Evolutionary conservation across 2,113 vertebrate genomes (phyloP).

Genomic region (Phocoena phocoena): DNA sequence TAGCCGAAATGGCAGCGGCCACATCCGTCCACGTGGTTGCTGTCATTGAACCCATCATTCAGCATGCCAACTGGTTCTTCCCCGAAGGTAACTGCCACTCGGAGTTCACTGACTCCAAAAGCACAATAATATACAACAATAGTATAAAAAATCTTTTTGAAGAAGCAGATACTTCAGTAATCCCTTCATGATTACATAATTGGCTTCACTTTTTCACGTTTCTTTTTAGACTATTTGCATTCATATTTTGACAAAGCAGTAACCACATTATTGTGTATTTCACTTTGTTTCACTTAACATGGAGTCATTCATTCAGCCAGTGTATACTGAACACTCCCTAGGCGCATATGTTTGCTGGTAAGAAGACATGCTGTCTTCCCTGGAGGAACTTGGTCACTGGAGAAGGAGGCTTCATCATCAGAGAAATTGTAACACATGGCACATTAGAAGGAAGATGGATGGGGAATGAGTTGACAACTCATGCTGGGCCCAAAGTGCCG

Average conservation of each 20-base stretch:
- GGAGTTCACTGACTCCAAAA: fast-evolving
- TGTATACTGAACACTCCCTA: fast-evolving
- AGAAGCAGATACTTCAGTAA: background rate
- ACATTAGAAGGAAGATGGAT: background rate
- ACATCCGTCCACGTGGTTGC: slow-evolving; percentile 97
- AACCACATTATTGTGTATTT: background rate
- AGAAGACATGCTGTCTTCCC: background rate
- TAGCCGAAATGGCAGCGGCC: slow-evolving; percentile 97
- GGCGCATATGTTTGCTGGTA: background rate
- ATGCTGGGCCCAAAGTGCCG: background rate
- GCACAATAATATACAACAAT: fast-evolving
- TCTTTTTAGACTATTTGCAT: background rate
- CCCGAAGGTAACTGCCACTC: slow-evolving; percentile 89
- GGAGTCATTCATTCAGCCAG: background rate
- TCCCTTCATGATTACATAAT: background rate
- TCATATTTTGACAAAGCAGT: background rate
- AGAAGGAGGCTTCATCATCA: background rate
- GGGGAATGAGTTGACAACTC: background rate
- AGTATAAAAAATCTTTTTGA: background rate
- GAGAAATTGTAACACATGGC: background rate
- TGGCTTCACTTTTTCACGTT: background rate
- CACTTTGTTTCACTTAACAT: background rate
- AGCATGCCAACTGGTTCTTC: slow-evolving; percentile 99
- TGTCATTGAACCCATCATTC: slow-evolving; percentile 97
- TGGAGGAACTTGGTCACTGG: background rate